Evolutionary conservation across 2,888 invertebrate genomes (phyloP).

Genomic region (Pseudococcus longispinus): DNA sequence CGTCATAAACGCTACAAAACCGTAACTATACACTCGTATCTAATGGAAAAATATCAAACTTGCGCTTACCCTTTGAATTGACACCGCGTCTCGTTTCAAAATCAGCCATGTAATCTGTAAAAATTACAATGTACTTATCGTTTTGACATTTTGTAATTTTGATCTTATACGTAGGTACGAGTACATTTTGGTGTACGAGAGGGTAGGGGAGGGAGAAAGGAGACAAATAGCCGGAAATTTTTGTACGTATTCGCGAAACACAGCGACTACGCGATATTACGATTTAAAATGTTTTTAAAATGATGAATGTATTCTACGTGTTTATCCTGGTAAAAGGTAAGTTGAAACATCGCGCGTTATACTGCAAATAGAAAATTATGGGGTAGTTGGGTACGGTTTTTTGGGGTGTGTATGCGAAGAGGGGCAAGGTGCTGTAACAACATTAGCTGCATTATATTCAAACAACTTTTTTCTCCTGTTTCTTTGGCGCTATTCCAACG

Average conservation of each 20-base stretch:
- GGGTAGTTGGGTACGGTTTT: constrained; percentile 4
- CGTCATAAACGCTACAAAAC: background rate
- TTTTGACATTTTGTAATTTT: background rate
- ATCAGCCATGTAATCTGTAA: background rate
- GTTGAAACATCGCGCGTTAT: background rate
- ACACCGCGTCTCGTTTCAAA: constrained; percentile 1
- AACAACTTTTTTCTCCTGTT: background rate
- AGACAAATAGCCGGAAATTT: constrained; percentile 10
- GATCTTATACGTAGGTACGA: background rate
- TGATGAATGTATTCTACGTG: constrained; percentile 28
- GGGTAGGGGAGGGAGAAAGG: background rate
- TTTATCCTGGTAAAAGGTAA: constrained; percentile 21
- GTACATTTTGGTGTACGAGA: background rate
- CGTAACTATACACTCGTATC: background rate
- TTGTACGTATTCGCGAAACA: background rate
- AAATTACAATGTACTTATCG: background rate
- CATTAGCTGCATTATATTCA: background rate
- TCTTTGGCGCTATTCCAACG: background rate
- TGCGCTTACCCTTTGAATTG: background rate
- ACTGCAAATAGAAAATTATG: constrained; percentile 32
- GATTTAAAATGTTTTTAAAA: constrained; percentile 29
- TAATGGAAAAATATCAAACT: background rate
- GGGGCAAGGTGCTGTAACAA: background rate
- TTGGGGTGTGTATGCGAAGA: background rate
- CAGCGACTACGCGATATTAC: background rate